Evolutionary conservation across 2,113 vertebrate genomes (phyloP), one percentile per base, ranked within the genome.

Genomic region (Tachysurus vachellii): DNA sequence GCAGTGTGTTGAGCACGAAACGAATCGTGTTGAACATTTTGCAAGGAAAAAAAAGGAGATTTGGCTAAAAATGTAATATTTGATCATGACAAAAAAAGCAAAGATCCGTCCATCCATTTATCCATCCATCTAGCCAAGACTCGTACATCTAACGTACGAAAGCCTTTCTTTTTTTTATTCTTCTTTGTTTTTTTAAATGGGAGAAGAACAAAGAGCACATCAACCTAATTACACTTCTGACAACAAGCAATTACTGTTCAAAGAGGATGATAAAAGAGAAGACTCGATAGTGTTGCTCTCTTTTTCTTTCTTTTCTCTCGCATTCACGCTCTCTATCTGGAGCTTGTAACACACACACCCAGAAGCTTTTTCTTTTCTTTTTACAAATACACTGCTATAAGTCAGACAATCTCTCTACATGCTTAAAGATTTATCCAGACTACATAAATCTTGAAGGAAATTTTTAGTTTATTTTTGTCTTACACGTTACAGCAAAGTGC

Each of bases 171-270:
- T 21, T 77, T 42, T 50, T 76, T 26, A n/a, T 75, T 68, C 21
- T 44, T 21, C n/a, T 54, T 31, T 14, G n/a, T 53, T 28, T 56
- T 73, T 76, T 76, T 2, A 54, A 79, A n/a, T 28, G 75, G n/a
- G 54, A 77, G 47, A 66, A 75, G 80, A 86, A 83, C 68, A 80
- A 26, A 86, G 44, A 71, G 28, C 61, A 54, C 61, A 68, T 84
- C 86, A 47, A 62, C 47, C 31, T 83, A 80, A 86, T 83, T 79
- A 62, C 17, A 31, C 62, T 26, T 31, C 75, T 81, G 66, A 75
- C 62, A 84, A 70, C 47, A 84, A 54, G 62, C 75, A 80, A 84
- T 88, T 83, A 57, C 10, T 28, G 54, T 44, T 85, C 59, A 87
- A 85, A 88, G 66, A 84, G 75, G 6, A 83, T 56, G 75, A 80